Conservation (phyloP, 2,888 invertebrate genomes). For the Cyclophora punctaria region DNA sequence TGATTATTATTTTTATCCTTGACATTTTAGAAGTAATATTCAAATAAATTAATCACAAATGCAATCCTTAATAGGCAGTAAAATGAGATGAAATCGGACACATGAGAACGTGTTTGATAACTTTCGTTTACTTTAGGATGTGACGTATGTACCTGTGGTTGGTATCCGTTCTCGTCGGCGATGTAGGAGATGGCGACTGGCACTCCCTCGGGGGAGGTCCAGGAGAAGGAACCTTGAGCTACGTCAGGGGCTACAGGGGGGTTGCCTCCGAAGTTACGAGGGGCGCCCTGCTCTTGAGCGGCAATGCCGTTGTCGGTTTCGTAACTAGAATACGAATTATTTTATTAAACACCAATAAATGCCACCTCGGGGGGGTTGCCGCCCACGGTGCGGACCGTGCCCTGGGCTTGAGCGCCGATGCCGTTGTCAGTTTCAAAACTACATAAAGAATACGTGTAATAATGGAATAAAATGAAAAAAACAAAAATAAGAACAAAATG, state of each 20-base stretch:
- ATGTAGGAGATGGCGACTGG: slow-evolving; percentile 74
- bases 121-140: background rate
- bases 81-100: too few relatives aligned
- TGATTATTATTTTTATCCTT: too few relatives aligned
- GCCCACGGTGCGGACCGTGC: slow-evolving; percentile 68
- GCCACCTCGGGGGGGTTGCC: slow-evolving; percentile 50
- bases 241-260: slow-evolving; percentile 45
- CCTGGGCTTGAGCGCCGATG: slow-evolving; percentile 75
- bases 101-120: too few relatives aligned
- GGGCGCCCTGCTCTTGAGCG: slow-evolving; percentile 73
- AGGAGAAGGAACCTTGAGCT: slow-evolving; percentile 71
- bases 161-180: slow-evolving; percentile 82
- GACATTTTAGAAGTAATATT: too few relatives aligned
- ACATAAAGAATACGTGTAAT: slow-evolving; percentile 8
- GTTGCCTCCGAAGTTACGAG: slow-evolving; percentile 61
- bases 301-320: slow-evolving; percentile 79
- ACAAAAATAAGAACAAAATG: background rate
- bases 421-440: slow-evolving; percentile 79
- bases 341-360: too few relatives aligned
- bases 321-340: slow-evolving; percentile 48
- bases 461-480: background rate
- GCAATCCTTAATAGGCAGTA: too few relatives aligned
- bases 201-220: slow-evolving; percentile 78
- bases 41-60: too few relatives aligned
- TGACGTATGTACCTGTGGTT: slow-evolving; percentile 69